Base-by-base conservation (phyloP, 2,113 vertebrate genomes). In the Amblyopsis rosae region DNA sequence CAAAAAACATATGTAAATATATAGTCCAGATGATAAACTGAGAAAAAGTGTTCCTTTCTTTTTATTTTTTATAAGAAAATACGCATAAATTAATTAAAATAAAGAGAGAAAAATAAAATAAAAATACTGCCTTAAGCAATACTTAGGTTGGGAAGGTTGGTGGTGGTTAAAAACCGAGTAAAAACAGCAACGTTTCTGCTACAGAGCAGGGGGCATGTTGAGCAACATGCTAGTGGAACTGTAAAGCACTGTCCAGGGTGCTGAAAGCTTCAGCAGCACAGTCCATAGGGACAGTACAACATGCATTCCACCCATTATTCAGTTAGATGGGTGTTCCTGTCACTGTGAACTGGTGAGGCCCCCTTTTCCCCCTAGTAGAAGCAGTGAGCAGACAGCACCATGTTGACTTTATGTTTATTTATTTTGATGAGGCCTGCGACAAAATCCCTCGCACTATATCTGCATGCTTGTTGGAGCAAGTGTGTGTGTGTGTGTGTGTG, bases 171-270 rank as follows among this genome's bases (percentile, higher is more conserved):
- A 65, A 41, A 50, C 35, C 48, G 19, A 56, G 33, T 46, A 56
- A 66, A 54, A 16, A 19, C 17, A 54, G 63, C 48, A 68, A 72
- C 65, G 67, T 53, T 59, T 58, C 68, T 62, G 57, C 60, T 51
- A 54, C 59, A 65, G 26, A 60, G 17, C n/a, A 16, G 46, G 16
- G 16, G 45, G n/a, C 50, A 53, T 56, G 51, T 10, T 15, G 6
- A 32, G 32, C 66, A 62, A 54, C 8, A 67, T 12, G 11, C 32
- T 26, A 35, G 12, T 17, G 41, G 16, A 46, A 16, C 65, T 77
- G 72, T 59, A 65, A 49, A 57, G 71, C 47, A 75, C 87, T 91
- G 80, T 92, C 91, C 87, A 53, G 85, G 86, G 89, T 91, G 73
- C 89, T 91, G 88, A 88, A 51, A 8, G 12, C 49, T 12, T 15